These are phyloP conservation scores for Diprion similis DNA, from an alignment of 1,140 invertebrate species.

Conservation along the genomic window DNA sequence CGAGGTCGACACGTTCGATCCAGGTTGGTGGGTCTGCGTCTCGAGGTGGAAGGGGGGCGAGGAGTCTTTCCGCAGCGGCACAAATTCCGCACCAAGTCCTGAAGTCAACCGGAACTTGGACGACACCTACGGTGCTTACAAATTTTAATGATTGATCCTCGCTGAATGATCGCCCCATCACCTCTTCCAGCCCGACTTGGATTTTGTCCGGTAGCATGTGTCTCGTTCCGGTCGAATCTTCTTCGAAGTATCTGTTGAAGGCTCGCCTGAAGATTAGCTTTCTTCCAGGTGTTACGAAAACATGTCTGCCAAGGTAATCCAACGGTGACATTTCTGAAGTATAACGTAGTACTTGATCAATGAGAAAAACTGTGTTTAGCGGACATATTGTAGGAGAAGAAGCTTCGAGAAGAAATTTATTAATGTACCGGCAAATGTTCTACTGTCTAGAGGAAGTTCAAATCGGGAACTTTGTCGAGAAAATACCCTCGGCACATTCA, in stretches of 20 bases:
- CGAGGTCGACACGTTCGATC: constrained; percentile 53
- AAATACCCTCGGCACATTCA: constrained; percentile 69
- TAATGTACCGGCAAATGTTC: constrained; percentile 62
- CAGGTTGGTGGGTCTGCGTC: constrained; percentile 61
- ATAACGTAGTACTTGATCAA: no score
- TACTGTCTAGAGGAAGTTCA: constrained; percentile 68
- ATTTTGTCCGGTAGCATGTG: constrained; percentile 57
- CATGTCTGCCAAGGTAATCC: constrained; percentile 68
- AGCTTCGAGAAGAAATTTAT: constrained; percentile 9
- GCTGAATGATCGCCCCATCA: constrained; percentile 67
- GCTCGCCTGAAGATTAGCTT: constrained; percentile 67
- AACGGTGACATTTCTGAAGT: constrained; percentile 65
- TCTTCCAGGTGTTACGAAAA: constrained; percentile 67
- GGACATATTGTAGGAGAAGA: constrained; percentile 15
- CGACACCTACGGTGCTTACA: constrained; percentile 58
- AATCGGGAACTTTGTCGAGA: constrained; percentile 70
- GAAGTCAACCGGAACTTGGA: constrained; percentile 65
- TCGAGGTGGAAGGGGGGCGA: constrained; percentile 59
- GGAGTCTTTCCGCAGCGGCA: constrained; percentile 69
- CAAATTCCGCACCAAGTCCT: constrained; percentile 74
- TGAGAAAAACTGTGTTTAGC: no score
- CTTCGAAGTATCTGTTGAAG: constrained; percentile 61
- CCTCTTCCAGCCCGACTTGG: constrained; percentile 64
- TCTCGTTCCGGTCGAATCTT: constrained; percentile 45
- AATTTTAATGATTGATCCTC: constrained; percentile 59